phyloP scores from a whole-genome alignment of 2,888 invertebrate genomes.

The Pocota personata region DNA sequence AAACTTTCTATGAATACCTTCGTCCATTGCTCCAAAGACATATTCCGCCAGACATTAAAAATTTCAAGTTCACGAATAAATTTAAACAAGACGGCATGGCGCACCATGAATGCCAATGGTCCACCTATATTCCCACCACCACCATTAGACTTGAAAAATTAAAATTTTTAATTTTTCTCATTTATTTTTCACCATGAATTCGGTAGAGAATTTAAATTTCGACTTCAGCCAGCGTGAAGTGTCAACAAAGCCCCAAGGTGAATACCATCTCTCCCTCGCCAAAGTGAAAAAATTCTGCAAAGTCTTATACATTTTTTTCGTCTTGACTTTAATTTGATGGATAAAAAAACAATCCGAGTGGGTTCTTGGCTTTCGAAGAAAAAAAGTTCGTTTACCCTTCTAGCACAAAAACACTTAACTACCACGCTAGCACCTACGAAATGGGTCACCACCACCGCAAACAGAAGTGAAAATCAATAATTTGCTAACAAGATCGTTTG shows the following conservation, averaged over 20 bases:
- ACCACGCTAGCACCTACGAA: neutral
- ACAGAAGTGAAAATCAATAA: slow-evolving; percentile 41
- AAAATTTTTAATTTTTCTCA: neutral
- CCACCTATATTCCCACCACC: neutral
- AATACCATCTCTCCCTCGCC: neutral
- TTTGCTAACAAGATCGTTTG: slow-evolving; percentile 17
- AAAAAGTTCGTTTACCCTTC: neutral
- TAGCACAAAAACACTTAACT: neutral
- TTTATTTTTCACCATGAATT: neutral
- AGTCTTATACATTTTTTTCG: neutral
- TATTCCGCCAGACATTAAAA: neutral
- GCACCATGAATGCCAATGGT: neutral
- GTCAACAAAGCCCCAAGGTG: slow-evolving; percentile 27
- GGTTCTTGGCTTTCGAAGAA: neutral
- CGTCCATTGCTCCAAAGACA: slow-evolving; percentile 13
- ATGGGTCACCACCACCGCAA: slow-evolving; percentile 7
- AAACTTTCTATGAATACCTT: neutral
- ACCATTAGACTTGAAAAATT: neutral
- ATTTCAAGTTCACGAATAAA: slow-evolving; percentile 26
- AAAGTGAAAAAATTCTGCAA: neutral
- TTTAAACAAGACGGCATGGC: neutral
- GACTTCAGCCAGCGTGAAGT: neutral
- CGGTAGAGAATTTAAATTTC: slow-evolving; percentile 6
- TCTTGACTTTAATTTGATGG: neutral
- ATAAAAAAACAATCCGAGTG: neutral